Conservation (phyloP, 2,888 invertebrate genomes). For the Eubasilissa splendida region DNA sequence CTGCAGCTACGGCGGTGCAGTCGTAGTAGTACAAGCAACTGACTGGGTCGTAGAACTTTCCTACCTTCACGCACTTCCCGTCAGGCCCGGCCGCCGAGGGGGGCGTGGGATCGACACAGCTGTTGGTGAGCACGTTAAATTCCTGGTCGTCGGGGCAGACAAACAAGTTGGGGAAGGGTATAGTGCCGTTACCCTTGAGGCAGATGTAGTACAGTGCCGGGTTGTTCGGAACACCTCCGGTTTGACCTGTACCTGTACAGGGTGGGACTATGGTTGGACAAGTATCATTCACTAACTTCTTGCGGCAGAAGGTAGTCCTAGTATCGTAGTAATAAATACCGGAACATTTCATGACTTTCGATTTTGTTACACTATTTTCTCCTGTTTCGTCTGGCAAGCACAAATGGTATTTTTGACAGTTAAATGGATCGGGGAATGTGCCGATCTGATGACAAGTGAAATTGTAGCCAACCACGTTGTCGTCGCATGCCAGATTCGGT, state of each 20-base stretch:
- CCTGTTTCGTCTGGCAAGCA: constrained; percentile 19
- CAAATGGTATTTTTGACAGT: constrained; percentile 51
- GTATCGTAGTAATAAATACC: constrained; percentile 37
- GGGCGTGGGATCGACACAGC: background rate
- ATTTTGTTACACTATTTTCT: background rate
- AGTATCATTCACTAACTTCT: constrained; percentile 15
- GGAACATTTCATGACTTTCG: background rate
- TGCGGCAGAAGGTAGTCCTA: constrained; percentile 31
- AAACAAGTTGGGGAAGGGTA: constrained; percentile 24
- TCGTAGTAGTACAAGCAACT: background rate
- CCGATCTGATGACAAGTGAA: constrained; percentile 49
- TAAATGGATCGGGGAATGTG: constrained; percentile 48
- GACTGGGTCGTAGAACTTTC: constrained; percentile 31
- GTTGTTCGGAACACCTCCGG: constrained; percentile 35
- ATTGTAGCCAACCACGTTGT: constrained; percentile 18
- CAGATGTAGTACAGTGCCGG: constrained; percentile 49
- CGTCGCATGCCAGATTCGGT: constrained; percentile 43
- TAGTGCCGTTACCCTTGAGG: background rate
- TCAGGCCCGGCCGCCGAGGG: background rate
- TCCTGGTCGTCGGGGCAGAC: background rate
- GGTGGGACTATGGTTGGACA: constrained; percentile 30
- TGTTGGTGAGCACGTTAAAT: background rate
- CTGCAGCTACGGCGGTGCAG: constrained; percentile 2
- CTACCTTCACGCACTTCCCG: constrained; percentile 13
- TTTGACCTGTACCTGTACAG: background rate